phyloP scores from a whole-genome alignment of 2,797 vertebrate genomes.

The Iguana delicatissima region DNA sequence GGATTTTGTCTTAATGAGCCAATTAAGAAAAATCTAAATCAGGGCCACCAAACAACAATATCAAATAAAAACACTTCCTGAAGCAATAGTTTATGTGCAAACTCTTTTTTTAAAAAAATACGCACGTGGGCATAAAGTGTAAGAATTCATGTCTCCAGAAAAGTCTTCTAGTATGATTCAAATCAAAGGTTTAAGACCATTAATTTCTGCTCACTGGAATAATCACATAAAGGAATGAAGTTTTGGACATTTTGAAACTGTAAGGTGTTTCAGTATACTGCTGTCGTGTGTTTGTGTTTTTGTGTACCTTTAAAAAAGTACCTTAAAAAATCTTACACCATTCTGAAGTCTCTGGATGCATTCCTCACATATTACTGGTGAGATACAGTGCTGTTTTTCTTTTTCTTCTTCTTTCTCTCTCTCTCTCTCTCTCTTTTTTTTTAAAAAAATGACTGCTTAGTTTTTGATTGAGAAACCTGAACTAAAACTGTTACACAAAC shows the following conservation, averaged over 20 bases:
- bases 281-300: background rate
- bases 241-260: background rate
- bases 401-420: no score
- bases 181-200: background rate
- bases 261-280: background rate
- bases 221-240: background rate
- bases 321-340: background rate
- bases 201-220: background rate
- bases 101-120: no score
- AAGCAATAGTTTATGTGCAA: background rate
- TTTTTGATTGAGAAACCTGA: background rate
- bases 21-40: slow-evolving; percentile 20
- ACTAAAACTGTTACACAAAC: background rate
- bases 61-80: background rate
- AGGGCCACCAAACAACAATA: background rate
- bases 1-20: background rate
- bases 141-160: background rate
- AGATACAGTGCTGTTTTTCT: background rate
- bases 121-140: background rate
- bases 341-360: background rate
- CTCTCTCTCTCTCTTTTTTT: no score
- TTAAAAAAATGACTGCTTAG: background rate
- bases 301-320: background rate
- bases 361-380: background rate
- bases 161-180: background rate